Base-by-base conservation (phyloP, 2,113 vertebrate genomes). In the Dolichotis patagonum region DNA sequence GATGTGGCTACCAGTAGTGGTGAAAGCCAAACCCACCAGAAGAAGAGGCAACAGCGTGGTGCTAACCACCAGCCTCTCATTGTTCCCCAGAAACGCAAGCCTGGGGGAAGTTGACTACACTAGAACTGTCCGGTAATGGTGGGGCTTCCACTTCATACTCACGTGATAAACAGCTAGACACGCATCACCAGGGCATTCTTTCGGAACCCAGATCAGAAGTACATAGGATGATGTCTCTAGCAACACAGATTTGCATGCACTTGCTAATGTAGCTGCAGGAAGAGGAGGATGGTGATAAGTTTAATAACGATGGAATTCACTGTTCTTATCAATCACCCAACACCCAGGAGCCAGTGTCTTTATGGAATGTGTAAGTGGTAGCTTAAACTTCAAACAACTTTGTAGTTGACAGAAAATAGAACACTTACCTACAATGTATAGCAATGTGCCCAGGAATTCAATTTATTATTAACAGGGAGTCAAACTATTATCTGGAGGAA, bases 51-150 rank as follows among this genome's bases (percentile, higher is more conserved):
- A 30, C 65, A 46, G 4, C 4, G 13, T 2, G 22, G 32, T 75
- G 32, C 67, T 52, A 8, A 7, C 1, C 7, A 4, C 0, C 32
- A 73, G 17, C 38, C 10, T 13, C 24, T 43, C 67, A 19, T 1
- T 43, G 38, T 62, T 85, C 2, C 22, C 6, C 30, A 46, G 38
- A 35, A 28, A 8, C 3, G 10, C 16, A n/a, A 60, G 65, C 30
- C 30, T 28, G 20, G 5, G 41, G 17, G 11, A n/a, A 13, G 17
- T 13, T 43, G 41, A 14, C 38, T 30, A 0, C 9, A 49, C 5
- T 38, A 10, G 8, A 85, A 14, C 10, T 5, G 1, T 62, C 35
- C 14, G 14, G 38, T 11, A 11, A 60, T 10, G 32, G 30, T 60
- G 30, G 9, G 2, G 26, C 28, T 41, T 71, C 22, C 8, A 24